A percentile compares a stretch with the other conserved stretches of the same genome.
phyloP scores from a whole-genome alignment of 2,888 invertebrate genomes.

The Cryptocheilus praepositus region DNA sequence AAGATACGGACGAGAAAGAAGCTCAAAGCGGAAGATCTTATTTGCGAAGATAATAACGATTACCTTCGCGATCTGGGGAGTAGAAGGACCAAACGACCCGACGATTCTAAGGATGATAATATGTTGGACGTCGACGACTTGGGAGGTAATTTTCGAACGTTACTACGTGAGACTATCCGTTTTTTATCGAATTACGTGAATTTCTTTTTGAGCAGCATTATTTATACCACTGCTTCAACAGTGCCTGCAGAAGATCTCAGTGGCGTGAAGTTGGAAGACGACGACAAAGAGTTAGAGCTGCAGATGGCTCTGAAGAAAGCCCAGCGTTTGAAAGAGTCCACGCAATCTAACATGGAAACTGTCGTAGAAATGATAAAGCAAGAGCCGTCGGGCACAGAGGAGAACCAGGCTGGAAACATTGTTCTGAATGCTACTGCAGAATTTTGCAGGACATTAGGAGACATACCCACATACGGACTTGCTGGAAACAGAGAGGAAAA shows the following conservation, averaged over 20 bases:
- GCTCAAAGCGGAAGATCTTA: conserved; percentile 85
- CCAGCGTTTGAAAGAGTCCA: conserved; percentile 80
- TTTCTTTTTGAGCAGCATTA: neutral
- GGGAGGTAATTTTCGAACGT: conserved; percentile 72
- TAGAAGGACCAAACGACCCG: conserved; percentile 73
- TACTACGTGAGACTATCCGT: neutral
- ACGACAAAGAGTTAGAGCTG: conserved; percentile 83
- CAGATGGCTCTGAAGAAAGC: conserved; percentile 84
- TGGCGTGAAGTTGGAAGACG: conserved; percentile 80
- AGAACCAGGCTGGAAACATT: conserved; percentile 78
- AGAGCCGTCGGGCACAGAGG: conserved; percentile 59
- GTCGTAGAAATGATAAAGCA: conserved; percentile 78
- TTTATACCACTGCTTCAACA: conserved; percentile 28
- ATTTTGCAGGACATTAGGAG: conserved; percentile 96
- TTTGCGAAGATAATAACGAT: conserved; percentile 73
- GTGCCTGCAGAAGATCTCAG: conserved; percentile 70
- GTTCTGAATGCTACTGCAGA: conserved; percentile 95
- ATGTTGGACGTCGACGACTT: conserved; percentile 78
- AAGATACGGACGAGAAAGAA: conserved; percentile 81
- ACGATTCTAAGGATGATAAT: conserved; percentile 74
- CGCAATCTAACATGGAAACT: conserved; percentile 78
- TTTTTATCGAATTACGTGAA: conserved; percentile 10
- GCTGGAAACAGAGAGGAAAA: conserved; percentile 93
- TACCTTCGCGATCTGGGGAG: conserved; percentile 72
- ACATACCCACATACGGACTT: conserved; percentile 95